These are phyloP conservation scores for Pinna nobilis DNA, from an alignment of 1,140 invertebrate species.

Conservation along the genomic window DNA sequence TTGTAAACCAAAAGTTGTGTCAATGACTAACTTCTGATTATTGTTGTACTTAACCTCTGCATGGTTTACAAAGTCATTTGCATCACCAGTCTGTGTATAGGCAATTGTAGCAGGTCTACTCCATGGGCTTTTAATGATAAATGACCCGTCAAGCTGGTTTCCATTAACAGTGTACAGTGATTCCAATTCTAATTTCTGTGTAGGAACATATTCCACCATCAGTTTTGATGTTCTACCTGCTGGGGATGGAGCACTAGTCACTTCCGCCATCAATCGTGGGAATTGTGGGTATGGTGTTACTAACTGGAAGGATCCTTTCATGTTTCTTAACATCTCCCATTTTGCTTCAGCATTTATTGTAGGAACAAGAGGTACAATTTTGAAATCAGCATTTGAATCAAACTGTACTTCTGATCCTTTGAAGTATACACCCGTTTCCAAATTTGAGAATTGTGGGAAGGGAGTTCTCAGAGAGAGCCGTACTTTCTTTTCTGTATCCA, in stretches of 20 bases:
- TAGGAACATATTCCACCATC: constrained; percentile 34
- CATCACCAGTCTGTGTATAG: constrained; percentile 29
- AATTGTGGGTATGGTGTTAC: constrained; percentile 42
- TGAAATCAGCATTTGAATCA: constrained; percentile 38
- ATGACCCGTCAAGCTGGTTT: constrained; percentile 39
- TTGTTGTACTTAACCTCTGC: constrained; percentile 31
- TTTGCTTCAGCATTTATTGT: constrained; percentile 33
- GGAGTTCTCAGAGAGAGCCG: constrained; percentile 38
- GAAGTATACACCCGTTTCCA: constrained; percentile 35
- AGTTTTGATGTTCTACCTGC: constrained; percentile 6
- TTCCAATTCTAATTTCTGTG: constrained; percentile 41
- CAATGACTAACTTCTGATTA: constrained; percentile 33
- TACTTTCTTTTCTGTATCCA: constrained; percentile 37
- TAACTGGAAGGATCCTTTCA: constrained; percentile 38
- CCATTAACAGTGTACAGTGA: constrained; percentile 15
- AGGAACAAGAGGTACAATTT: constrained; percentile 42
- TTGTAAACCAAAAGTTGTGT: constrained; percentile 34
- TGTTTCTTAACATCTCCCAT: constrained; percentile 22
- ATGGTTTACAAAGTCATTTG: constrained; percentile 17
- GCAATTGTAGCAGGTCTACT: constrained; percentile 21
- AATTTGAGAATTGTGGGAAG: constrained; percentile 44
- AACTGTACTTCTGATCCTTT: constrained; percentile 38
- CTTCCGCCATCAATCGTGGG: constrained; percentile 42
- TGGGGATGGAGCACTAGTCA: not conserved
- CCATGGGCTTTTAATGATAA: constrained; percentile 49